Evolutionary conservation across 2,113 vertebrate species (phyloP), one percentile per base, ranked within the genome.

Genomic region (Orthonyx spaldingii): DNA sequence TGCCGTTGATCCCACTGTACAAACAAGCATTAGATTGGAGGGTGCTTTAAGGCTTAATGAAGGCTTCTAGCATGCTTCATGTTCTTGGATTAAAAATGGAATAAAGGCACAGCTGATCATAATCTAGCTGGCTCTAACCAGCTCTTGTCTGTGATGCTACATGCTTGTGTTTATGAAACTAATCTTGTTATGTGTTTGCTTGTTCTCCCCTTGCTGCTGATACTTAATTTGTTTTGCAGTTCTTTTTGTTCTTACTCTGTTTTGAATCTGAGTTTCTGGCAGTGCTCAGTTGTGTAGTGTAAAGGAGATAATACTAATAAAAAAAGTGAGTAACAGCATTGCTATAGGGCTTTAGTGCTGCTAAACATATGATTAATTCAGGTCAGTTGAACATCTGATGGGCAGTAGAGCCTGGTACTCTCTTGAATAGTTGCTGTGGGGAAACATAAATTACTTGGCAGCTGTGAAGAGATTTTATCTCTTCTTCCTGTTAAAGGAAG

Each of bases 91-190:
- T 94, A 86, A 93, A 90, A 92, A 89, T 20, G 60, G 28, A 81
- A 87, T 94, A 82, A 86, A 93, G 92, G 80, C 89, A 64, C 32
- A 49, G 49, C 76, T 95, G 93, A 96, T 90, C 41, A 35, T 94
- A 90, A 90, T 93, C 90, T 92, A 46, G 23, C 93, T 89, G 88
- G 76, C 75, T 96, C 72, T 90, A 89, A 79, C 86, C 64, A 65
- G 94, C 83, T 92, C 76, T 77, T 53, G 64, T 90, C 93, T 86
- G 44, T 74, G 91, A 83, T 91, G 91, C 90, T 90, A 23, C 82
- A 30, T 22, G 60, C 71, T 91, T 44, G 39, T 95, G 68, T 91
- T 93, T 87, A 71, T 94, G 92, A 90, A 95, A 65, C 92, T 75
- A 93, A 87, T 93, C 90, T 90, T 78, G 35, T 94, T 95, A 86